phyloP scores from a whole-genome alignment of 1,140 invertebrate species.

The Phymorhynchus buccinoides region DNA sequence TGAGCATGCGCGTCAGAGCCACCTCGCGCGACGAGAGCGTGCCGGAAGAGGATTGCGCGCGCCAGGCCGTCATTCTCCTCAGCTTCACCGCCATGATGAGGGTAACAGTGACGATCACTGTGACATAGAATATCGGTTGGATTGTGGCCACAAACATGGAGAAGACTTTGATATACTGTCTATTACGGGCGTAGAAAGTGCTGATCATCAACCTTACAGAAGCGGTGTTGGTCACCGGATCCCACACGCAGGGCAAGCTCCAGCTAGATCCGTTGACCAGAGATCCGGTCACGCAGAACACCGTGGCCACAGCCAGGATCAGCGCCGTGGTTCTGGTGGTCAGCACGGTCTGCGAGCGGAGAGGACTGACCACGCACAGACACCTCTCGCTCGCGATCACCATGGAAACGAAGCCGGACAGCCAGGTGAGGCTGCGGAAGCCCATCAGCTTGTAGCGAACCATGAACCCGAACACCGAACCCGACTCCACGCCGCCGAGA shows the following conservation, averaged over 20 bases:
- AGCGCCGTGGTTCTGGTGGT: slow-evolving; percentile 26
- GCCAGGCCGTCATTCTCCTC: background rate
- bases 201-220: background rate
- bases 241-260: background rate
- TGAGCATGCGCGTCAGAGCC: slow-evolving; percentile 8
- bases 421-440: background rate
- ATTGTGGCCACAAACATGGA: background rate
- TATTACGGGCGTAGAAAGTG: background rate
- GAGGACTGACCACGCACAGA: slow-evolving; percentile 21
- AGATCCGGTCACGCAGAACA: background rate
- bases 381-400: slow-evolving; percentile 19
- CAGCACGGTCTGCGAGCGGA: background rate
- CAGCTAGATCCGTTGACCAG: background rate
- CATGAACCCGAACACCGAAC: background rate
- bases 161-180: background rate
- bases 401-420: background rate
- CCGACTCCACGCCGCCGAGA: background rate
- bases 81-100: background rate
- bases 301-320: background rate
- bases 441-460: background rate
- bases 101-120: background rate
- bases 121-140: background rate
- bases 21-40: background rate
- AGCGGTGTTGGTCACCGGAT: background rate
- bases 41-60: background rate